phyloP scores from a whole-genome alignment of 2,113 vertebrate genomes.

The Reinhardtius hippoglossoides region DNA sequence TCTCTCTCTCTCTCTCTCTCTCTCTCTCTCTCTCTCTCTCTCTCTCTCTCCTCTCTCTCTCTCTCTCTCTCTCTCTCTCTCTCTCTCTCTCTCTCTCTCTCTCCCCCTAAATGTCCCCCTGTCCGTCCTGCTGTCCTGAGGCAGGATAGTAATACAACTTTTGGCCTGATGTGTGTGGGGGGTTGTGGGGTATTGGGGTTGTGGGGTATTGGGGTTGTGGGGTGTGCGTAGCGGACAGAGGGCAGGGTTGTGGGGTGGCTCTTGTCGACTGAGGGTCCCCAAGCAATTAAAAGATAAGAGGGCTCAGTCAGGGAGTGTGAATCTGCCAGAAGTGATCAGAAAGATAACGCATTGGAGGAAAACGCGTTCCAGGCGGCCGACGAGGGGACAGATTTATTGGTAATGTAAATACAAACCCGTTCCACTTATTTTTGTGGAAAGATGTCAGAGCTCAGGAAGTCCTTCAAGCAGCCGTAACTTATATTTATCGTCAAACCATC shows the following conservation, averaged over 20 bases:
- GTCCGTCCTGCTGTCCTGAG: constrained; percentile 25
- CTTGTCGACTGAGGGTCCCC: constrained; percentile 58
- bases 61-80: background rate
- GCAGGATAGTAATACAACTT: constrained; percentile 43
- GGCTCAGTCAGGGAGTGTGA: constrained; percentile 47
- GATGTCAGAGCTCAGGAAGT: constrained; percentile 11
- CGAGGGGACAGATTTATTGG: constrained; percentile 29
- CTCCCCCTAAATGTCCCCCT: constrained; percentile 26
- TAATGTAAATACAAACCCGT: constrained; percentile 62
- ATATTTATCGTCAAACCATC: too few species aligned
- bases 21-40: background rate
- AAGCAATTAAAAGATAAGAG: constrained; percentile 80
- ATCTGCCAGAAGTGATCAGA: constrained; percentile 56
- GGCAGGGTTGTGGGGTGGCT: constrained; percentile 36
- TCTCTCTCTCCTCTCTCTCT: background rate
- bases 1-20: background rate
- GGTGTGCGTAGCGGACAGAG: constrained; percentile 32
- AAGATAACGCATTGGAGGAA: constrained; percentile 42
- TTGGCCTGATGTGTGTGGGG: constrained; percentile 29
- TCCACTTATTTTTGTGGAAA: constrained; percentile 1
- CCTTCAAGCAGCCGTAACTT: background rate
- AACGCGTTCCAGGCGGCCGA: constrained; percentile 19
- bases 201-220: constrained; percentile 14
- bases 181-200: constrained; percentile 22
- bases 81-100: background rate